These are phyloP conservation scores for Trididemnum miniatum DNA, from an alignment of 23 tunicate genomes.

Conservation along the genomic window DNA sequence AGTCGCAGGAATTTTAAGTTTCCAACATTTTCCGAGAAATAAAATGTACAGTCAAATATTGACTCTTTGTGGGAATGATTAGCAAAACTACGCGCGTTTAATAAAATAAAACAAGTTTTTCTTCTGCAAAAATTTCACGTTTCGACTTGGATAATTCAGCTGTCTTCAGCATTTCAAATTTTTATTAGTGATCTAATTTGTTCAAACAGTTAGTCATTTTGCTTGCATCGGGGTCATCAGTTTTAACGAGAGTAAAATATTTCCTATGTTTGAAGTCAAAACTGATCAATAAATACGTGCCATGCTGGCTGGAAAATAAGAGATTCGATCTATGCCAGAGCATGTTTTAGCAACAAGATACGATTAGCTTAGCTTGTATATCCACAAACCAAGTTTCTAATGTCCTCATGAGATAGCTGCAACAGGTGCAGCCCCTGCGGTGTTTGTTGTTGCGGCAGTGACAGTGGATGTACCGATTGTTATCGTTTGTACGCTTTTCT, in stretches of 20 bases:
- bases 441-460: slow-evolving; percentile 28
- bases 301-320: background rate
- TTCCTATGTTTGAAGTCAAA: background rate
- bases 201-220: no score
- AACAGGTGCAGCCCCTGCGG: slow-evolving; percentile 6
- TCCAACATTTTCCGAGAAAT: no score
- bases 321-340: background rate
- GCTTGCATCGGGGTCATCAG: background rate
- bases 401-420: background rate
- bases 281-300: background rate
- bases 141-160: no score
- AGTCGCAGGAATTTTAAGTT: no score
- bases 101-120: no score
- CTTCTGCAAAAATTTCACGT: no score
- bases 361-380: background rate
- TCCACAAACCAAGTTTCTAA: background rate
- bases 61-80: no score
- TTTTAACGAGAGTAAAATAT: background rate
- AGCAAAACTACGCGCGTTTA: no score
- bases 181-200: no score
- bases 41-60: no score
- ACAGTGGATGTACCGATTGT: background rate
- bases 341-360: slow-evolving; percentile 18
- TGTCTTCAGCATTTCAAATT: no score
- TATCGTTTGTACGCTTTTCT: background rate